A percentile compares a stretch with the other conserved stretches of the same genome.
These are phyloP conservation scores for Oscheius sp. DNA, from an alignment of 2,888 invertebrate species.

Conservation along the genomic window DNA sequence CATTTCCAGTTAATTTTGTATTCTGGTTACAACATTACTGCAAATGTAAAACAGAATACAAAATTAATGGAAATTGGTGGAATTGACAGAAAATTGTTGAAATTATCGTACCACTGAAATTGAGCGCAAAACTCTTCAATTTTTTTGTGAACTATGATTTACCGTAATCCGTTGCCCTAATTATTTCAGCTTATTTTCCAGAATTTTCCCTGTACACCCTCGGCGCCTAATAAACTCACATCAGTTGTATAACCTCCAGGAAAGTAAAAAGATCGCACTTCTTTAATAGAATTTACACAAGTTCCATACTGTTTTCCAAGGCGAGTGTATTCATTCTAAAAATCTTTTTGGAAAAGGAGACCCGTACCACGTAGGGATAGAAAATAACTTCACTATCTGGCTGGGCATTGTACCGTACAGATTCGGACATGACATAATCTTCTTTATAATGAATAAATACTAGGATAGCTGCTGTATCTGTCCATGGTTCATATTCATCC, in stretches of 20 bases:
- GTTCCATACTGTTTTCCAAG: slow-evolving; percentile 54
- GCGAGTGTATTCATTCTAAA: slow-evolving; percentile 25
- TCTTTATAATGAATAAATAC: slow-evolving; percentile 54
- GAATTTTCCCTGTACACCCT: too few relatives aligned
- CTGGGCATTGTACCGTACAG: slow-evolving; percentile 53
- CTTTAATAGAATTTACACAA: slow-evolving; percentile 48
- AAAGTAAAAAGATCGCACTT: slow-evolving; percentile 59
- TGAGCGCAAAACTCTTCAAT: too few relatives aligned
- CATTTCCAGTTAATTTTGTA: too few relatives aligned
- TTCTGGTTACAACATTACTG: too few relatives aligned
- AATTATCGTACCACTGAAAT: too few relatives aligned
- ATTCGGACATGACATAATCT: slow-evolving; percentile 59
- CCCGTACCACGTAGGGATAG: not conserved
- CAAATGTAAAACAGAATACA: too few relatives aligned
- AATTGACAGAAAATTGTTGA: too few relatives aligned
- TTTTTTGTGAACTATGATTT: too few relatives aligned
- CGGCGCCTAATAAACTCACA: too few relatives aligned
- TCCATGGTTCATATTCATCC: slow-evolving; percentile 58
- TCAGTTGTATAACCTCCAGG: slow-evolving; percentile 55
- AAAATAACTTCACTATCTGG: slow-evolving; percentile 12
- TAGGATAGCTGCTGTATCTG: slow-evolving; percentile 53
- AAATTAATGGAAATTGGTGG: too few relatives aligned
- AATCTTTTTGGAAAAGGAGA: not conserved
- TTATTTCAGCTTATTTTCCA: too few relatives aligned
- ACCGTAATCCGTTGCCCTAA: too few relatives aligned